These are phyloP conservation scores for Mycalesis mineus DNA, from an alignment of 2,888 invertebrate species.

Conservation along the genomic window DNA sequence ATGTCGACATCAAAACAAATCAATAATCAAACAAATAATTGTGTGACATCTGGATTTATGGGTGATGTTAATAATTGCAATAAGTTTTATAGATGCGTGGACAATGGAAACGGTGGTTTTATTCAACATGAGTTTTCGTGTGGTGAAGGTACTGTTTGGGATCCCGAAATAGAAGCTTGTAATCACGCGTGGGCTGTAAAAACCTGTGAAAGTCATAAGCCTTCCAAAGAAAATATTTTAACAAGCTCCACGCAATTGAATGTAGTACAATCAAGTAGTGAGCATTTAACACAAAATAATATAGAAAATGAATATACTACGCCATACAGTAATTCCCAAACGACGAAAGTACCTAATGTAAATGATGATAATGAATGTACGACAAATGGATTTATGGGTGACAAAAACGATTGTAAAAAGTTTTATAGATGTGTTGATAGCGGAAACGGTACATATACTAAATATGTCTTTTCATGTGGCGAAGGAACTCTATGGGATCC, in stretches of 20 bases:
- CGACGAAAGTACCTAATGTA: not conserved
- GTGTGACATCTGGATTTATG: constrained; percentile 31
- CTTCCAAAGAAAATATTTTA: constrained; percentile 13
- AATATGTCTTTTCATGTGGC: constrained; percentile 78
- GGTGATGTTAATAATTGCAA: constrained; percentile 33
- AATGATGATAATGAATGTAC: constrained; percentile 17
- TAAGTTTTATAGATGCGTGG: constrained; percentile 37
- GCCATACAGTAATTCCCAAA: not conserved
- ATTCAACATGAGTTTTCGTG: constrained; percentile 81
- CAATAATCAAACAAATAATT: constrained; percentile 23
- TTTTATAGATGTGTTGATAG: constrained; percentile 83
- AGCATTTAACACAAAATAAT: constrained; percentile 7
- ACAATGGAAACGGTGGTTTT: constrained; percentile 78
- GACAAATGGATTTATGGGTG: constrained; percentile 80
- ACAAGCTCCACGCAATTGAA: constrained; percentile 10
- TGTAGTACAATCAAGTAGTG: constrained; percentile 5
- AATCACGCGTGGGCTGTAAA: constrained; percentile 69
- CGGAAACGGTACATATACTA: constrained; percentile 62
- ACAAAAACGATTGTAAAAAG: constrained; percentile 77
- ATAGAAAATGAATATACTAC: constrained; percentile 8
- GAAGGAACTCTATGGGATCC: constrained; percentile 81
- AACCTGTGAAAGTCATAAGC: constrained; percentile 24
- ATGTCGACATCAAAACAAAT: constrained; percentile 13
- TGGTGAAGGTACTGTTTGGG: constrained; percentile 82
- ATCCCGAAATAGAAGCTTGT: constrained; percentile 74